Base-by-base conservation (phyloP, 1,140 invertebrate species). In the Ceratitis capitata region DNA sequence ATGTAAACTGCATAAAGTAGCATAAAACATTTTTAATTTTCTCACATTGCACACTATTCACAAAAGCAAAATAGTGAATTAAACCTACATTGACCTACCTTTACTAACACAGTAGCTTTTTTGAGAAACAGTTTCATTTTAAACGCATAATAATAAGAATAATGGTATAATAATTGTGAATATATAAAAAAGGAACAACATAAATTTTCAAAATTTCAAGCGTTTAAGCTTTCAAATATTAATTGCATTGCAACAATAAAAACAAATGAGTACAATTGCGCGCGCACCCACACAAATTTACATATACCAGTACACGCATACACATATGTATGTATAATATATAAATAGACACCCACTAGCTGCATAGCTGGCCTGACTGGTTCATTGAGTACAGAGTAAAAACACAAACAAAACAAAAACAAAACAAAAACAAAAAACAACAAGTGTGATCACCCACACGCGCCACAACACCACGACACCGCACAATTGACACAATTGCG, bases 401-500 rank as follows among this genome's bases (percentile, higher is more conserved):
- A n/a, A n/a, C n/a, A n/a, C n/a, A n/a, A n/a, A n/a, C n/a, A n/a
- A n/a, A n/a, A n/a, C 14, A 49, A 49, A n/a, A n/a, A n/a, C n/a
- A n/a, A n/a, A n/a, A n/a, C n/a, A n/a, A n/a, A n/a, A n/a, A n/a
- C n/a, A n/a, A 49, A 49, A 7, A 56, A 56, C 12, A 56, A 6
- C 51, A 56, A 56, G 51, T 69, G 32, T 23, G 64, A 39, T 69
- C 64, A 69, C 64, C 64, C 64, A 69, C 64, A 69, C 39, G 35
- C 64, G 64, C 29, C 64, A 26, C 64, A 7, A 47, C 45, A 56
- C 51, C 6, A 23, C 51, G n/a, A 7, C n/a, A 19, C 0, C 64
- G 64, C 39, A 5, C 64, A 69, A 39, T 39, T 39, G 64, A 69
- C 64, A 69, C 64, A 69, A 69, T 26, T 42, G 51, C 51, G 51